phyloP scores from a whole-genome alignment of 2,113 vertebrate species.

The Clarias batrachus region DNA sequence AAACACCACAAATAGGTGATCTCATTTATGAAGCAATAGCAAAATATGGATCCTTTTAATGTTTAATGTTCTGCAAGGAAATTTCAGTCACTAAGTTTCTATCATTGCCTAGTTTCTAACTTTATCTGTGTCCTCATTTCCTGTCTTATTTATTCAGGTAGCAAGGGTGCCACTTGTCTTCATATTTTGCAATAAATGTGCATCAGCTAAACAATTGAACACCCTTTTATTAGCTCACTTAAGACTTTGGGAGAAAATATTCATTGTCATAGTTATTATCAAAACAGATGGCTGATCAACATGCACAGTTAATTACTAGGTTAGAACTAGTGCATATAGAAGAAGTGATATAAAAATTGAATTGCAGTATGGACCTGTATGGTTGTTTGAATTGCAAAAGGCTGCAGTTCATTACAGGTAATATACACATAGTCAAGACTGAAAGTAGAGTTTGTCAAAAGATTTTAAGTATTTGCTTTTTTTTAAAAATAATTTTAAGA shows the following conservation, averaged over 20 bases:
- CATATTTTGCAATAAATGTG: neutral
- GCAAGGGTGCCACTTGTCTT: neutral
- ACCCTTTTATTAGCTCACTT: neutral
- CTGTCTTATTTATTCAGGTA: neutral
- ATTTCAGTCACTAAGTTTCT: neutral
- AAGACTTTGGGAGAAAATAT: neutral
- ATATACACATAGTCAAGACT: too few species aligned
- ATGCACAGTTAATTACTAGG: too few species aligned
- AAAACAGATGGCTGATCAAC: neutral
- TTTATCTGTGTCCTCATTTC: neutral
- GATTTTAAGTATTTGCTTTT: too few species aligned
- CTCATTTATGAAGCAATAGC: too few species aligned
- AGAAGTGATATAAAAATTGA: too few species aligned
- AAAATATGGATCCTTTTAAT: neutral
- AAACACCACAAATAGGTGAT: too few species aligned
- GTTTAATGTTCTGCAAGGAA: accelerated
- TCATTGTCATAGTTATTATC: neutral
- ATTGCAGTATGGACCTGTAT: too few species aligned
- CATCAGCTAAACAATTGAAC: neutral
- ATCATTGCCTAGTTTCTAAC: neutral
- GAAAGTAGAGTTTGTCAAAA: too few species aligned
- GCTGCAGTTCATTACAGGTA: too few species aligned
- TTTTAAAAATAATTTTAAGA: too few species aligned
- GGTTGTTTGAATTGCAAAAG: too few species aligned
- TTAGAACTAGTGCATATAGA: too few species aligned